Conservation (phyloP, 2,113 vertebrate species). For the Cichladusa arquata region DNA sequence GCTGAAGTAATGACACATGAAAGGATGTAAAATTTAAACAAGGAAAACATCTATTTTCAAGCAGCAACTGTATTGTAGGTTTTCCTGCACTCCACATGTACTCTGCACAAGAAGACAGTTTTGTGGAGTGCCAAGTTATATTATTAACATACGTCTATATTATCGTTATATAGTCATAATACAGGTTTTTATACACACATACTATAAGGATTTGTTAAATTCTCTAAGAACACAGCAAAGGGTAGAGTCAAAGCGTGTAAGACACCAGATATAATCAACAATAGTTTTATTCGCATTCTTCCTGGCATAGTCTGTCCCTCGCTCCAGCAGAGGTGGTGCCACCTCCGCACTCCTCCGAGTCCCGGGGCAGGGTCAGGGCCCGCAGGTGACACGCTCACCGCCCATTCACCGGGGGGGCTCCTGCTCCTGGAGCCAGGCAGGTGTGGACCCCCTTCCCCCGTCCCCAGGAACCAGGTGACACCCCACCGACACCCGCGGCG, state of each 20-base stretch:
- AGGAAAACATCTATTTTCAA: background rate
- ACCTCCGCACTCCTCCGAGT: background rate
- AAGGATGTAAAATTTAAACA: background rate
- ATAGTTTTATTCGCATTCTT: rapidly evolving
- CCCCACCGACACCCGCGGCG: background rate
- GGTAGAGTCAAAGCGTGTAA: background rate
- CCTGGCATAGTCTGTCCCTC: rapidly evolving
- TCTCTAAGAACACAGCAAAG: background rate
- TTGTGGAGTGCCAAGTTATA: background rate
- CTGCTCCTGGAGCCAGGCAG: background rate
- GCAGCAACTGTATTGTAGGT: background rate
- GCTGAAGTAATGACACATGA: background rate
- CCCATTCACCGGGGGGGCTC: rapidly evolving
- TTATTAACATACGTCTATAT: too few species aligned
- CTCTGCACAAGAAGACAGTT: rapidly evolving
- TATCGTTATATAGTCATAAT: rapidly evolving
- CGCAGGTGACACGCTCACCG: background rate
- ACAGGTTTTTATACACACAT: rapidly evolving
- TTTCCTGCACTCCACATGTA: background rate
- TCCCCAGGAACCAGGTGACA: background rate
- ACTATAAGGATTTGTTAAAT: background rate
- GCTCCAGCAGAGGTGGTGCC: background rate
- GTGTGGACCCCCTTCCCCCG: background rate
- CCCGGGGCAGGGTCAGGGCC: background rate
- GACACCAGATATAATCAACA: rapidly evolving